Evolutionary conservation across 2,797 vertebrate species (phyloP).

Genomic region (Iguana delicatissima): DNA sequence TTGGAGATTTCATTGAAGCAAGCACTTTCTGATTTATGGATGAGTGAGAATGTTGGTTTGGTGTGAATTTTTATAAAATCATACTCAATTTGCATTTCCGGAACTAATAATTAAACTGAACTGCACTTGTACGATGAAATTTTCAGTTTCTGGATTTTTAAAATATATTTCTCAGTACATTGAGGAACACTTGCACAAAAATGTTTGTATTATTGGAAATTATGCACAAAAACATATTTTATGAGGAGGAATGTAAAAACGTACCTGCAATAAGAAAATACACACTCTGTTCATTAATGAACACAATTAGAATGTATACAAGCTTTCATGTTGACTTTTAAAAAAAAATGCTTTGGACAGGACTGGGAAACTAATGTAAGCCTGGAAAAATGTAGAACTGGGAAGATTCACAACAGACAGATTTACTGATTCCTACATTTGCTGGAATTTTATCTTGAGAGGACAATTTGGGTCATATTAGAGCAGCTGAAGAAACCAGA

Average conservation of each 20-base stretch:
- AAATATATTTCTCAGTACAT: too few relatives aligned
- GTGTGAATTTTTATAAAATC: not conserved
- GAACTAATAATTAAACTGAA: not conserved
- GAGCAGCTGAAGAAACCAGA: too few relatives aligned
- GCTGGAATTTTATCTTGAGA: not conserved
- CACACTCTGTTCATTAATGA: not conserved
- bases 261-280: not conserved
- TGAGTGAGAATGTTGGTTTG: not conserved
- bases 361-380: not conserved
- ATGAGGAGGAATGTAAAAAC: not conserved
- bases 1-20: not conserved
- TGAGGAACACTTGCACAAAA: not conserved
- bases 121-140: not conserved
- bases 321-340: not conserved
- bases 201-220: not conserved
- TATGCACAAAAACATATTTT: not conserved
- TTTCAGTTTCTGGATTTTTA: not conserved
- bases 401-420: not conserved
- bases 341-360: not conserved
- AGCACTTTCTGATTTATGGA: not conserved
- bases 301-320: not conserved
- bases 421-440: not conserved
- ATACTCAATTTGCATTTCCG: not conserved
- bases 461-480: not conserved
- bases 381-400: not conserved